Percentiles rank a stretch among this genome's conserved stretches.
Evolutionary conservation across 2,888 invertebrate genomes (phyloP).

Genomic region (Scaptodrosophila latifasciaeformis): DNA sequence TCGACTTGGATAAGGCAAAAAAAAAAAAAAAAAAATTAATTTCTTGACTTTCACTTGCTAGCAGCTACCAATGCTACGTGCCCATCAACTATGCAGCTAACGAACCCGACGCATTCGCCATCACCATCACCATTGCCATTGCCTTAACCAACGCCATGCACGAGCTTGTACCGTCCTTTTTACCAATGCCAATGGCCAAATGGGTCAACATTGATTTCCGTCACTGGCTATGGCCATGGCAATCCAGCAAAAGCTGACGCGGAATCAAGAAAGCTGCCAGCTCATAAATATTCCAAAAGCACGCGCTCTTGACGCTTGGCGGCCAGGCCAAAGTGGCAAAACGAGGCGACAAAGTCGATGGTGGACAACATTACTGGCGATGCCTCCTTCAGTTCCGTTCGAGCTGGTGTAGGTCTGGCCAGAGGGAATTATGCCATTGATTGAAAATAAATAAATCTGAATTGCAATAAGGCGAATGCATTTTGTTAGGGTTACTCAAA

Average conservation of each 20-base stretch:
- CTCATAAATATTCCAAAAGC: conserved; percentile 63
- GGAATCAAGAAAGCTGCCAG: conserved; percentile 32
- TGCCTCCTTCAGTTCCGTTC: too few relatives aligned
- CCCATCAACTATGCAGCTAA: conserved; percentile 24
- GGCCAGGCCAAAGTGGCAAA: conserved; percentile 39
- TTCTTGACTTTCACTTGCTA: conserved; percentile 55
- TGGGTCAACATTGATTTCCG: conserved; percentile 67
- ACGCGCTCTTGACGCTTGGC: conserved; percentile 41
- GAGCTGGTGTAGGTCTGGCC: not conserved
- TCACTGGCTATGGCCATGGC: conserved; percentile 26
- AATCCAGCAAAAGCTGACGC: conserved; percentile 11
- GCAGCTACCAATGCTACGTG: conserved; percentile 3
- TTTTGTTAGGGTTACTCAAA: too few relatives aligned
- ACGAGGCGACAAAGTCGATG: conserved; percentile 59
- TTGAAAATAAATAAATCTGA: conserved; percentile 63
- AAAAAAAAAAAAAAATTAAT: too few relatives aligned
- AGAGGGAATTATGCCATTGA: conserved; percentile 41
- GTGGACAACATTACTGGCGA: not conserved
- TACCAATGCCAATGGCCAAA: conserved; percentile 32
- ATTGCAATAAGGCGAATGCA: too few relatives aligned
- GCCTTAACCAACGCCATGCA: not conserved
- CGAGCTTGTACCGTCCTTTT: conserved; percentile 31
- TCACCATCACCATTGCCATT: too few relatives aligned
- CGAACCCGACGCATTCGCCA: not conserved
- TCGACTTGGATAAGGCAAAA: too few relatives aligned